Evolutionary conservation across 2,797 vertebrate species (phyloP).

Genomic region (Hemitrygon akajei): DNA sequence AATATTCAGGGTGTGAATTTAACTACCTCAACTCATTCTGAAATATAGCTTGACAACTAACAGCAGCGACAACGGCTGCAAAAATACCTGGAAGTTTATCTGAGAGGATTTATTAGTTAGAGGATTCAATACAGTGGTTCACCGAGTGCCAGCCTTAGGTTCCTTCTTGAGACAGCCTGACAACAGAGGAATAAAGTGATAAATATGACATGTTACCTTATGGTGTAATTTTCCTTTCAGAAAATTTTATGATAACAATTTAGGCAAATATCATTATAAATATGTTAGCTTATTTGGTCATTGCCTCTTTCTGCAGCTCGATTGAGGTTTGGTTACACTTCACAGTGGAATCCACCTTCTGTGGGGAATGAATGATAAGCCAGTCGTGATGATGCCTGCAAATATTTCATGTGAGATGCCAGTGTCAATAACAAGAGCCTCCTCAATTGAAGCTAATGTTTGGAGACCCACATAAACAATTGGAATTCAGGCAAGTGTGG

Average conservation of each 20-base stretch:
- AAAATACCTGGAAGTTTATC: neutral
- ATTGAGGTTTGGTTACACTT: neutral
- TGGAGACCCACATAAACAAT: neutral
- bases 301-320: neutral
- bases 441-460: neutral
- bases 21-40: neutral
- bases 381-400: neutral
- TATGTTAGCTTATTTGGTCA: neutral
- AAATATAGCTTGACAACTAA: neutral
- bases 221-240: neutral
- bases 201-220: neutral
- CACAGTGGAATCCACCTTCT: neutral
- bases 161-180: neutral
- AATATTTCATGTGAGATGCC: neutral
- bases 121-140: neutral
- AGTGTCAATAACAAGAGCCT: neutral
- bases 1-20: neutral
- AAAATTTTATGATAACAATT: neutral
- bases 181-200: neutral
- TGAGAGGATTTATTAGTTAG: neutral
- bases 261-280: slow-evolving; percentile 12
- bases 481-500: neutral
- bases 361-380: neutral
- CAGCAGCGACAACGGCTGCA: neutral
- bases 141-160: neutral